A percentile compares a stretch with the other conserved stretches of the same genome.
These are phyloP conservation scores for Timema cristinae DNA, from an alignment of 2,888 invertebrate species.

Conservation along the genomic window DNA sequence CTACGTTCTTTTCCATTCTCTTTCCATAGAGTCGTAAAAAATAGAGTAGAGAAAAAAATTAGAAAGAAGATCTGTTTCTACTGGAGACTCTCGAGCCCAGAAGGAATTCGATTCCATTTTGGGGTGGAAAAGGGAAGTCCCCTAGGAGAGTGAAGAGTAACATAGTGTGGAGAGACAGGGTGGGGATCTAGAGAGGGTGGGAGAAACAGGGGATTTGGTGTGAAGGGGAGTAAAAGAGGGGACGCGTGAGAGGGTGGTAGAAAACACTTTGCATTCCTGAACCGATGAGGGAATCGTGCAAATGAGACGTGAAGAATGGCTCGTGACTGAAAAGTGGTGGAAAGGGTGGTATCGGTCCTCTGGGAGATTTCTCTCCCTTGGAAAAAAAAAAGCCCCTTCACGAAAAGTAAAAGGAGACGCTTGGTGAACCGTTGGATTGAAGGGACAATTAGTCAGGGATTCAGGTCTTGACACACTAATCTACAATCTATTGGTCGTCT, in stretches of 20 bases:
- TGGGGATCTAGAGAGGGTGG: not conserved
- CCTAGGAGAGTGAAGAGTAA: not conserved
- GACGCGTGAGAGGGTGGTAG: constrained; percentile 8
- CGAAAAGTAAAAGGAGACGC: no score
- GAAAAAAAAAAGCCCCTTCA: no score
- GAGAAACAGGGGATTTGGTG: not conserved
- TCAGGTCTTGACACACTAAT: no score
- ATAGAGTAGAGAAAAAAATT: no score
- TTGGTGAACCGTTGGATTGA: no score
- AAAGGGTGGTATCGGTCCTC: not conserved
- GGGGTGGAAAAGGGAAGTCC: not conserved
- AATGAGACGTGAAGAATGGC: no score
- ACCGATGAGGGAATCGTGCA: not conserved
- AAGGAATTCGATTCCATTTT: constrained; percentile 12
- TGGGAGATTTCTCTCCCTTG: no score
- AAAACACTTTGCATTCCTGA: constrained; percentile 13
- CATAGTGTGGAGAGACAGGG: not conserved
- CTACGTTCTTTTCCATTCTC: no score
- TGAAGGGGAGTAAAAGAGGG: not conserved
- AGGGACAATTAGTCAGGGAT: no score
- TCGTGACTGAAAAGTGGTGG: not conserved
- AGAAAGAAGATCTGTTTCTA: no score
- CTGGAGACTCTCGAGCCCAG: not conserved
- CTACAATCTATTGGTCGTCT: no score
- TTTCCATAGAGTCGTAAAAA: no score